Conservation (phyloP, 2,113 vertebrate genomes). For the Prunella fulvescens region DNA sequence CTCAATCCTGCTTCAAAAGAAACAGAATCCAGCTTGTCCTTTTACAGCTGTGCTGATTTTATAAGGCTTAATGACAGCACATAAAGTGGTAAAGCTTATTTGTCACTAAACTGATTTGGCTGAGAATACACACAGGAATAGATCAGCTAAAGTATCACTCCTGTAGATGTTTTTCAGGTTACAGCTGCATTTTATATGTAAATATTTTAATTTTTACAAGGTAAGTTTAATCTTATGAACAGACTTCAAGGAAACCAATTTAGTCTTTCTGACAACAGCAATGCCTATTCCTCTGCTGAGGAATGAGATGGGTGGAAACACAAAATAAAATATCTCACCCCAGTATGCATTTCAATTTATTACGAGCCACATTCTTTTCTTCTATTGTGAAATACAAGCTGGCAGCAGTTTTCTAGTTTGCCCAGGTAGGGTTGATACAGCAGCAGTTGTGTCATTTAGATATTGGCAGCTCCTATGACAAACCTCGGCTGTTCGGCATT, state of each 20-base stretch:
- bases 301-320: not conserved
- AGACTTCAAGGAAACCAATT: not conserved
- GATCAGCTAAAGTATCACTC: not conserved
- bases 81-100: not conserved
- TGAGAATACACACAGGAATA: not conserved
- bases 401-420: not conserved
- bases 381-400: not conserved
- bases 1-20: not conserved
- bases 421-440: not conserved
- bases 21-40: not conserved
- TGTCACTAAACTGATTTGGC: conserved; percentile 10
- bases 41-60: not conserved
- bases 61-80: not conserved
- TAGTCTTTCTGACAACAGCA: not conserved
- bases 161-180: not conserved
- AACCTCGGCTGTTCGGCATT: not conserved
- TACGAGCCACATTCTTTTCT: not conserved
- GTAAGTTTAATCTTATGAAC: not conserved
- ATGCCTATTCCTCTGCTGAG: not conserved
- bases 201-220: not conserved
- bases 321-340: not conserved
- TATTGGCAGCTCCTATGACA: not conserved
- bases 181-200: not conserved
- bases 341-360: not conserved
- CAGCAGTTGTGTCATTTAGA: not conserved